These are phyloP conservation scores for Chymomyza caudatula DNA, from an alignment of 2,888 invertebrate genomes.

Conservation along the genomic window DNA sequence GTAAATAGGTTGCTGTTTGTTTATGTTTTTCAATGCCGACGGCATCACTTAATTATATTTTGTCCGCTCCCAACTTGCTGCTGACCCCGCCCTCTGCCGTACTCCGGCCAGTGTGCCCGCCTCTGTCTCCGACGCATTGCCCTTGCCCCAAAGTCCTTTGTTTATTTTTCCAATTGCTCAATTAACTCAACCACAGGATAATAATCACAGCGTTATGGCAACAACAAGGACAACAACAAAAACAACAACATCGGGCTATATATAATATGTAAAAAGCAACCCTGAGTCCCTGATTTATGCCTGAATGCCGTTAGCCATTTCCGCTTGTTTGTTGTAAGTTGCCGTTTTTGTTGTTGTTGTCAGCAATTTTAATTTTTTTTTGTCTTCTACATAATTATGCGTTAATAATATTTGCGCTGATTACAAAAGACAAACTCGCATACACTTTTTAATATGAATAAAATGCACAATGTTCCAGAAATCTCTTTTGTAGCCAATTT, in stretches of 20 bases:
- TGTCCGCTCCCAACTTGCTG: conserved; percentile 21
- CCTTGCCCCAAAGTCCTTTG: conserved; percentile 24
- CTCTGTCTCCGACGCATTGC: no score
- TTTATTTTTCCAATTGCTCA: conserved; percentile 61
- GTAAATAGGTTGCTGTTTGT: conserved; percentile 25
- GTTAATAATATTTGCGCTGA: conserved; percentile 38
- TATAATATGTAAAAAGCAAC: background rate
- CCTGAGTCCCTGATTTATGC: conserved; percentile 14
- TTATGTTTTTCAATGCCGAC: conserved; percentile 38
- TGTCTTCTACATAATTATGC: conserved; percentile 38
- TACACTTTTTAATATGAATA: background rate
- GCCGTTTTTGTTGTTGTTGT: conserved; percentile 29
- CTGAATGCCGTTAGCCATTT: background rate
- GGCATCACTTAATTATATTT: conserved; percentile 54
- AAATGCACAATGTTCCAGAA: background rate
- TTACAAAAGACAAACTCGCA: conserved; percentile 19
- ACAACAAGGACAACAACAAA: conserved; percentile 6
- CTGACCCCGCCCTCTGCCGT: conserved; percentile 7
- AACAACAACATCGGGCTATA: conserved; percentile 28
- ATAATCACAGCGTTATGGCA: conserved; percentile 29
- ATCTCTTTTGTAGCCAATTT: background rate
- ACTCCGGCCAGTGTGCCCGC: background rate
- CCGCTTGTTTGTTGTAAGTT: background rate
- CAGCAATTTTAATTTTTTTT: conserved; percentile 16
- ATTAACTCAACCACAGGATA: conserved; percentile 57